Evolutionary conservation across 2,113 vertebrate genomes (phyloP).

Genomic region (Cottus gobio): DNA sequence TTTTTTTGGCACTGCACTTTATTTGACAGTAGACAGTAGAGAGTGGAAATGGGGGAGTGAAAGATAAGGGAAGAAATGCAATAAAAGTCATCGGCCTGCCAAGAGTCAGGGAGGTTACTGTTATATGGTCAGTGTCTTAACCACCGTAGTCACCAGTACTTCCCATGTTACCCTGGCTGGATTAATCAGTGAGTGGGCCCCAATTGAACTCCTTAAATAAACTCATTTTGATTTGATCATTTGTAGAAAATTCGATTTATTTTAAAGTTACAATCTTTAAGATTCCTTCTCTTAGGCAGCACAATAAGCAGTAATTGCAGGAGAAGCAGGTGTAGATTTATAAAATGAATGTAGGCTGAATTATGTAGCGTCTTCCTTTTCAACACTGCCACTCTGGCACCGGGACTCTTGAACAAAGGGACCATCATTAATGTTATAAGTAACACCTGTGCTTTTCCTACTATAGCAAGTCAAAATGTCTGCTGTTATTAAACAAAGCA

Average conservation of each 20-base stretch:
- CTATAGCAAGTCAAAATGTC: not conserved
- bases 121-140: not conserved
- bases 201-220: not conserved
- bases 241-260: not conserved
- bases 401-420: not conserved
- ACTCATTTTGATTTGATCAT: not conserved
- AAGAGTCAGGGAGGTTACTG: not conserved
- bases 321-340: no score
- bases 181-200: not conserved
- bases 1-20: not conserved
- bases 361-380: not conserved
- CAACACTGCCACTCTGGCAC: not conserved
- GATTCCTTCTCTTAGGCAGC: not conserved
- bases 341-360: not conserved
- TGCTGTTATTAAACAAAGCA: conserved; percentile 5
- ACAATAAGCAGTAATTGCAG: not conserved
- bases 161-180: not conserved
- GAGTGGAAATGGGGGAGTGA: not conserved
- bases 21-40: not conserved
- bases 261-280: not conserved
- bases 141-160: not conserved
- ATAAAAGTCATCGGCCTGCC: not conserved
- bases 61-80: not conserved
- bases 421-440: not conserved
- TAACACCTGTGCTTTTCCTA: not conserved